A percentile compares a stretch with the other conserved stretches of the same genome.
These are phyloP conservation scores for Hippolais icterina DNA, from an alignment of 2,113 vertebrate species.

Conservation along the genomic window DNA sequence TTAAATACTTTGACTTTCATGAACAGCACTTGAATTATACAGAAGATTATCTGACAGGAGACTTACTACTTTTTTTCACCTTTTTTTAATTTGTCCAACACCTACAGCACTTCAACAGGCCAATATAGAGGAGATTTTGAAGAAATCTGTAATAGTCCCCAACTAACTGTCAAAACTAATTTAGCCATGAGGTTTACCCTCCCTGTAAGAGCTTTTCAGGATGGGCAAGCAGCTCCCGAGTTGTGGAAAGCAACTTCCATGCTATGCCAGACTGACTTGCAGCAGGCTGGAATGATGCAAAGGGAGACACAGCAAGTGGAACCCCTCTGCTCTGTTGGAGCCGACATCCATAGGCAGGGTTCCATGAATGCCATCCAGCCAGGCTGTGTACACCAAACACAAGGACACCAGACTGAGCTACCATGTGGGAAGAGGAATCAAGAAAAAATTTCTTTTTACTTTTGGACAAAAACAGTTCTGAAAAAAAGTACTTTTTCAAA, in stretches of 20 bases:
- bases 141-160: background rate
- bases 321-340: background rate
- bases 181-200: background rate
- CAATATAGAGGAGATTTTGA: background rate
- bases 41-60: background rate
- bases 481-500: background rate
- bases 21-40: background rate
- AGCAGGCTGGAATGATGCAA: background rate
- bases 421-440: background rate
- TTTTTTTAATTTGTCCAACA: background rate
- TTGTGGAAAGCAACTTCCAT: background rate
- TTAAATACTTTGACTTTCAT: background rate
- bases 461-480: background rate
- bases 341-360: background rate
- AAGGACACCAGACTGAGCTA: background rate
- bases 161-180: background rate
- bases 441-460: background rate
- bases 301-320: background rate
- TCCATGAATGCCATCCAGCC: background rate
- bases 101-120: background rate
- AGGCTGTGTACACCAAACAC: accelerated
- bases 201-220: background rate
- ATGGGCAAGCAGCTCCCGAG: background rate
- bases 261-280: background rate
- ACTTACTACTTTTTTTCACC: background rate